Percentiles rank a stretch among this genome's conserved stretches.
Evolutionary conservation across 37 sponge, comb jelly and placozoan species (phyloP).

Genomic region (Bolinopsis microptera): DNA sequence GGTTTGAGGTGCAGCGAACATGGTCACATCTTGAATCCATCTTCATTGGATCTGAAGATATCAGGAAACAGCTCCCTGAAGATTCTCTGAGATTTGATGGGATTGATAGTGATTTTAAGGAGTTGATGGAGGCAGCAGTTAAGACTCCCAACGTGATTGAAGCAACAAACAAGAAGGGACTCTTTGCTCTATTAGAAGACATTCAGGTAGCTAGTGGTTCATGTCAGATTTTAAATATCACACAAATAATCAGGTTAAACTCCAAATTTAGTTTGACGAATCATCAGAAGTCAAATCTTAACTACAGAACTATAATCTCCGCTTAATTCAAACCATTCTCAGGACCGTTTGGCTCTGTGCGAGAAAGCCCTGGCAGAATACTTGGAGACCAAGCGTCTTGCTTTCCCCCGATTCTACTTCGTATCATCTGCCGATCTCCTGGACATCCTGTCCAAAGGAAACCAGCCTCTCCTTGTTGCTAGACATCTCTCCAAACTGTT

Average conservation of each 20-base stretch:
- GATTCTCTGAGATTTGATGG: conserved; percentile 94
- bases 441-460: conserved; percentile 96
- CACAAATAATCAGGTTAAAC: not conserved
- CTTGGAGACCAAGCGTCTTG: conserved; percentile 97
- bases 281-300: no score
- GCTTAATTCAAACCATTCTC: not conserved
- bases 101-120: conserved; percentile 95
- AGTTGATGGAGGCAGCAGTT: conserved; percentile 82
- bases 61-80: conserved; percentile 91
- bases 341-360: conserved; percentile 82
- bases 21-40: conserved; percentile 99
- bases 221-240: no score
- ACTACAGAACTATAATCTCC: no score
- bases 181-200: conserved; percentile 85
- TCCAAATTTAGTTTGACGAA: not conserved
- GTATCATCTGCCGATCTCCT: conserved; percentile 95
- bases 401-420: conserved; percentile 99
- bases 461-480: conserved; percentile 87
- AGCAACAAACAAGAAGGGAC: conserved; percentile 81
- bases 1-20: conserved; percentile 98
- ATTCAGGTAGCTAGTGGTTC: conserved; percentile 74
- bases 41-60: conserved; percentile 97
- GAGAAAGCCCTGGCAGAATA: conserved; percentile 99
- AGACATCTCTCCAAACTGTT: conserved; percentile 99
- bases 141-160: conserved; percentile 95